Base-by-base conservation (phyloP, 35 echinoderm and acorn worm species). In the Hemicentrotus pulcherrimus region DNA sequence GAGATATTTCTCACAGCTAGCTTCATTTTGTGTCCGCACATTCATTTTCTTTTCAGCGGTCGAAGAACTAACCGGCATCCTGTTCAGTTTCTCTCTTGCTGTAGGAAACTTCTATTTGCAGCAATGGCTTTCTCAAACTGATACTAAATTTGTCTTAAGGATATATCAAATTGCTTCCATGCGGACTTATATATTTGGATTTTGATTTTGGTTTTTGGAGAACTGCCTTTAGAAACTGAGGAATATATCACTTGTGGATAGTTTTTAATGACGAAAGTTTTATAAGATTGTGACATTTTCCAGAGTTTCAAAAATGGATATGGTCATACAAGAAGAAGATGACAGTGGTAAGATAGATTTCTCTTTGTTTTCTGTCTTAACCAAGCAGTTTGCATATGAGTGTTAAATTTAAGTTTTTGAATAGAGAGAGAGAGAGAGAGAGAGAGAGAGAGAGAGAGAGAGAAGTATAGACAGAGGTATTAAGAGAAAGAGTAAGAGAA, bases 271-370 rank as follows among this genome's bases (percentile, higher is more conserved):
- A 78, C 22, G n/a, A 0, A 0, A 78, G 6, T 55, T 55, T 55
- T 55, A 55, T 28, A n/a, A 28, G 28, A 8, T 28, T 78, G 65
- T n/a, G 0, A 4, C 50, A 55, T n/a, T 78, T 59, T 28, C 5
- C 32, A 35, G 88, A 33, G 19, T 32, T 16, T 90, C 19, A 47
- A 90, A 47, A 90, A 90, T 90, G 88, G 88, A 90, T 90, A 47
- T 9, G 88, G 15, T 90, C 46, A 90, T 90, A 45, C 32, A 90
- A 28, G 88, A 90, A 33, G 46, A 90, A 90, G 88, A 90, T 90
- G 88, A 90, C 4, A 35, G 31, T 90, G 88, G 88, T 90, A 90
- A 90, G 88, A 90, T 2, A 78, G 61, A 19, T 70, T 65, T 5
- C 22, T 28, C 1, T 78, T 78, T 78, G n/a, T n/a, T 2, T 22